Percentiles rank a stretch among this genome's conserved stretches.
phyloP scores from a whole-genome alignment of 2,113 vertebrate species.

The Indri indri region DNA sequence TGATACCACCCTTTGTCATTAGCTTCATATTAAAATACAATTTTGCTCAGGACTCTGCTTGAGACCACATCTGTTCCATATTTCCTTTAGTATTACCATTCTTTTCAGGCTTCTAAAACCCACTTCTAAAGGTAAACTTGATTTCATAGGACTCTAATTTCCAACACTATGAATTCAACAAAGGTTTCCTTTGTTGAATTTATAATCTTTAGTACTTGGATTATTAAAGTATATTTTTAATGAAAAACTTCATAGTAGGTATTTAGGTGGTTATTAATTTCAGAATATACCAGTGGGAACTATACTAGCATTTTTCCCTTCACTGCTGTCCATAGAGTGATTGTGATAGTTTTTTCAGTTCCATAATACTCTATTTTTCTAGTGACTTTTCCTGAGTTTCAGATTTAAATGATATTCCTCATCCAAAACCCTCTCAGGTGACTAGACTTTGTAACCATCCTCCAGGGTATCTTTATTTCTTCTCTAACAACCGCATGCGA shows the following conservation, averaged over 20 bases:
- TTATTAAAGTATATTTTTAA: slow-evolving; percentile 68
- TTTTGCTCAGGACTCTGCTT: slow-evolving; percentile 23
- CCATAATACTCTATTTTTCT: neutral
- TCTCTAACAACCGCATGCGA: neutral
- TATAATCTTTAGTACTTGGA: neutral
- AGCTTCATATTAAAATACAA: neutral
- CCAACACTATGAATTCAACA: slow-evolving; percentile 51
- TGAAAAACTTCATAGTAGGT: slow-evolving; percentile 63
- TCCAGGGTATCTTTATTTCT: neutral
- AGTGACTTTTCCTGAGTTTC: neutral
- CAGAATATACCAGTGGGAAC: slow-evolving; percentile 41
- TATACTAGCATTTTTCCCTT: slow-evolving; percentile 65
- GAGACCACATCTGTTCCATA: slow-evolving; percentile 65
- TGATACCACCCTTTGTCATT: neutral
- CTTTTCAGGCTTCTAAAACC: slow-evolving; percentile 47
- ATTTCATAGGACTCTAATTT: slow-evolving; percentile 49
- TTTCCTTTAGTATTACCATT: slow-evolving; percentile 46
- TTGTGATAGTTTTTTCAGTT: neutral
- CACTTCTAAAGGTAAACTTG: slow-evolving; percentile 55
- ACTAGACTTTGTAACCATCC: neutral
- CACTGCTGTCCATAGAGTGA: neutral
- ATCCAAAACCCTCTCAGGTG: neutral
- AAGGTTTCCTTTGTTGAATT: slow-evolving; percentile 60
- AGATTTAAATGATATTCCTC: neutral
- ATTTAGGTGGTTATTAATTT: slow-evolving; percentile 64